Evolutionary conservation across 2,113 vertebrate genomes (phyloP).

Genomic region (Athene cunicularia): DNA sequence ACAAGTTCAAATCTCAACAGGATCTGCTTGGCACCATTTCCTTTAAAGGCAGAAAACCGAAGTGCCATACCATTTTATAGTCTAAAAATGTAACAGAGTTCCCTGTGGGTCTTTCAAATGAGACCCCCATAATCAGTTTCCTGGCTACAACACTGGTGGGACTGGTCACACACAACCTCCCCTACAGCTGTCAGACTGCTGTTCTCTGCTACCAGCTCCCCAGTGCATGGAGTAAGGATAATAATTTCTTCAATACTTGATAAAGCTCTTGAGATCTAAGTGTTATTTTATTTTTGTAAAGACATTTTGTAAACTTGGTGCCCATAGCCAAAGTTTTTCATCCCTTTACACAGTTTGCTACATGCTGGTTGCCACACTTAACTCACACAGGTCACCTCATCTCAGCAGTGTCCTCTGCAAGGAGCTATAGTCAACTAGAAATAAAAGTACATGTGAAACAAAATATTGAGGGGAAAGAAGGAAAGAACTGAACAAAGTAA

Average conservation of each 20-base stretch:
- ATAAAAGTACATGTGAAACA: background rate
- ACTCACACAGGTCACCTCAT: background rate
- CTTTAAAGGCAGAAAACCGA: background rate
- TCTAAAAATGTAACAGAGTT: background rate
- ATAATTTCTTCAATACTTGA: background rate
- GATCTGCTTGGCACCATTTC: background rate
- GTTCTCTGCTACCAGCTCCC: background rate
- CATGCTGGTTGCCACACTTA: background rate
- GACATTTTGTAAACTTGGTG: background rate
- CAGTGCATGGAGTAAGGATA: background rate
- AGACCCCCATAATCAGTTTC: accelerated
- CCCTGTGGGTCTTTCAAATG: background rate
- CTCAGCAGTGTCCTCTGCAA: background rate
- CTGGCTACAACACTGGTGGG: background rate
- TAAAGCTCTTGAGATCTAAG: background rate
- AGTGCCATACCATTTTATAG: background rate
- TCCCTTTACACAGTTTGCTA: background rate
- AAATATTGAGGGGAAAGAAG: background rate
- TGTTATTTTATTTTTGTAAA: background rate
- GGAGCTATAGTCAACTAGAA: background rate
- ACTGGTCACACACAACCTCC: background rate
- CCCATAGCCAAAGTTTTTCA: background rate
- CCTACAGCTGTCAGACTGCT: background rate
- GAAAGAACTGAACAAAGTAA: background rate
- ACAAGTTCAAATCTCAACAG: background rate